Base-by-base conservation (phyloP, 1,140 invertebrate genomes). In the Marisa cornuarietis region DNA sequence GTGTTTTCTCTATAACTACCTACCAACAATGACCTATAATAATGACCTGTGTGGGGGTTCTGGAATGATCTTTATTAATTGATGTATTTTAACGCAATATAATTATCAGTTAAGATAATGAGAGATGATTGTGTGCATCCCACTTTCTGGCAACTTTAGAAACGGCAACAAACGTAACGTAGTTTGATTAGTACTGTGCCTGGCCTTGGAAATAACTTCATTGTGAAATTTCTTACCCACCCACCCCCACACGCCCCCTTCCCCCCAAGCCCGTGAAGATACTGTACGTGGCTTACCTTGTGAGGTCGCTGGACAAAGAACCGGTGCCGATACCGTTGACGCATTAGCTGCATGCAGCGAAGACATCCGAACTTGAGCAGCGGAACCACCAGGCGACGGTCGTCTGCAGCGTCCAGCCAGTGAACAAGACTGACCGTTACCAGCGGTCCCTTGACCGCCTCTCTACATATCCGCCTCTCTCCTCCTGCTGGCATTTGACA, bases 311-410 rank as follows among this genome's bases (percentile, higher is more conserved):
- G n/a, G 54, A 14, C 58, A 54, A 9, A 52, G 61, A 79, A 79
- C 31, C 71, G 77, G 0, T 58, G 26, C 1, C 72, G 75, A 71
- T 78, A 72, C 18, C 62, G 42, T 63, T 78, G 75, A 20, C 65
- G 71, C 80, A 81, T 81, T 7, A 71, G 65, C 76, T 81, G 80
- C 80, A 81, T 81, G 68, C 80, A 81, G 5, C 71, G 75, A 42
- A 72, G 76, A 78, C 80, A 81, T 0, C 80, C 80, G 61, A 78
- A 81, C 71, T 81, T 81, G 13, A 81, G 62, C 22, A 78, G 20
- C 9, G 80, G 80, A 5, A 81, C 61, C 31, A 81, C 69, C n/a
- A 81, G 69, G 18, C 20, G 54, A 22, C 51, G n/a, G n/a, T 61
- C 72, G 54, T 18, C 51, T 24, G 20, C 61, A 61, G 51, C 54